phyloP scores from a whole-genome alignment of 2,113 vertebrate species.

The Ceyx melanurus region DNA sequence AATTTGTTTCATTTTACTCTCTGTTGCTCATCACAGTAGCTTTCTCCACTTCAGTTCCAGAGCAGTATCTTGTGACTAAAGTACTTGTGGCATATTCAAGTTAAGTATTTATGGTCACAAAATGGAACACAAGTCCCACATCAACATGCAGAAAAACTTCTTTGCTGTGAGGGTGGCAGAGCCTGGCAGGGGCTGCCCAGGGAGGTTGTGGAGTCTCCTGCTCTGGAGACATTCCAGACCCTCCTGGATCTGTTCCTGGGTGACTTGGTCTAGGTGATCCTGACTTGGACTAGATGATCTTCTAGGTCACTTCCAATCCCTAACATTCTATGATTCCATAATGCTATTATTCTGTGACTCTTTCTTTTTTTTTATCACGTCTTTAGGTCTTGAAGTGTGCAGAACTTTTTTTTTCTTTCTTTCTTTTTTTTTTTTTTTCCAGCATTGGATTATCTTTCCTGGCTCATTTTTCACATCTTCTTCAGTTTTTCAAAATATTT shows the following conservation, averaged over 20 bases:
- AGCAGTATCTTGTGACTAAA: neutral
- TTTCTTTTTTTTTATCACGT: neutral
- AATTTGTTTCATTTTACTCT: neutral
- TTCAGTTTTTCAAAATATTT: conserved; percentile 24
- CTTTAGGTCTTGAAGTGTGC: neutral
- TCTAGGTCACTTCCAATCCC: too few relatives aligned
- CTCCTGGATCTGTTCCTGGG: too few relatives aligned
- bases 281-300: too few relatives aligned
- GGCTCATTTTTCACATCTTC: neutral
- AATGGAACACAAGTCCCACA: too few relatives aligned
- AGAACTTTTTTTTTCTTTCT: neutral
- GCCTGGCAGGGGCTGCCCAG: too few relatives aligned
- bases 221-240: too few relatives aligned
- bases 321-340: too few relatives aligned
- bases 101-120: neutral
- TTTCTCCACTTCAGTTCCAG: neutral
- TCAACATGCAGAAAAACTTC: too few relatives aligned
- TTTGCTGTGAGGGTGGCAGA: too few relatives aligned
- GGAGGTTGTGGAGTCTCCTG: too few relatives aligned
- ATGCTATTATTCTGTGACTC: neutral
- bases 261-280: too few relatives aligned
- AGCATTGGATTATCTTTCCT: neutral
- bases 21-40: neutral
- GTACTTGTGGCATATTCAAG: neutral
- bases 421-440: neutral